Evolutionary conservation across 2,113 vertebrate species (phyloP).

Genomic region (Hiodon alosoides): DNA sequence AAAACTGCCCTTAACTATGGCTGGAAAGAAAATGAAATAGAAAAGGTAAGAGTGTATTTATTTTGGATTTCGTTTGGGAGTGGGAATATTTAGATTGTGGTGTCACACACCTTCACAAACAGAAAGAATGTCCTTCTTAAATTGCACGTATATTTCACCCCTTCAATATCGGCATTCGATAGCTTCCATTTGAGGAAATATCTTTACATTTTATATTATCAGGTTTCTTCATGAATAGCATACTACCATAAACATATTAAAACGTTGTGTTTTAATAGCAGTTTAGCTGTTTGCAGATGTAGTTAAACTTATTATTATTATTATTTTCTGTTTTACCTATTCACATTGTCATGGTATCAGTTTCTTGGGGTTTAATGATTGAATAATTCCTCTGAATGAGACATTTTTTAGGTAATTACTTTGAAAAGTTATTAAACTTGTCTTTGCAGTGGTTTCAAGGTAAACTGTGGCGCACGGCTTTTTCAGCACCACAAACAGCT

Average conservation of each 20-base stretch:
- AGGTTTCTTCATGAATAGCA: background rate
- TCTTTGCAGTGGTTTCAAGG: conserved; percentile 21
- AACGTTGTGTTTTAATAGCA: no score
- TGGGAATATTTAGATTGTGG: background rate
- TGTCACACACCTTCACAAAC: background rate
- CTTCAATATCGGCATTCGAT: background rate
- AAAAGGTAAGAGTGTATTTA: conserved; percentile 3
- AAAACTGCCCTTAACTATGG: background rate
- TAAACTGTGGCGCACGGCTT: conserved; percentile 12
- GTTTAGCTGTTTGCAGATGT: no score
- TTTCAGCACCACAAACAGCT: conserved; percentile 38
- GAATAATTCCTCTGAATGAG: background rate
- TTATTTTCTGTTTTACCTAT: no score
- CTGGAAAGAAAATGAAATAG: background rate
- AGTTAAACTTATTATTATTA: no score
- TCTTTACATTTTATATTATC: background rate
- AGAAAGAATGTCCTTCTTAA: background rate
- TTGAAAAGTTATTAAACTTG: conserved; percentile 13
- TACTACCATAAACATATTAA: no score
- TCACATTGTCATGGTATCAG: background rate
- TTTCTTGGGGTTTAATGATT: background rate
- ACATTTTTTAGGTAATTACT: background rate
- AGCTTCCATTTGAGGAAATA: background rate
- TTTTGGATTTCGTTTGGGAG: background rate
- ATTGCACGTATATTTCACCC: background rate